Evolutionary conservation across 2,113 vertebrate genomes (phyloP), one percentile per base, ranked within the genome.

Genomic region (Eretmochelys imbricata): DNA sequence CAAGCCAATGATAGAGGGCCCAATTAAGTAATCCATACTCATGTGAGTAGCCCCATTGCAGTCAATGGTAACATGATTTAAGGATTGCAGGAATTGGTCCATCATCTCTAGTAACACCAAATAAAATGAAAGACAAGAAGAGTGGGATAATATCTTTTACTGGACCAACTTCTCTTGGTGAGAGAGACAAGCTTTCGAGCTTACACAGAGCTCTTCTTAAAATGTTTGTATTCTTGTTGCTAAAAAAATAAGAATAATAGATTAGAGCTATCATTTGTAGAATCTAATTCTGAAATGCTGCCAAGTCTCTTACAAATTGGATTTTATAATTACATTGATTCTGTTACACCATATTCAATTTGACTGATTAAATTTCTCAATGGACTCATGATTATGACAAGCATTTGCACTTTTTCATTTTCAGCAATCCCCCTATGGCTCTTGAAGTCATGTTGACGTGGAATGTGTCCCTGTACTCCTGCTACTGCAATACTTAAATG

Each of bases 301-400:
- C 50, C 89, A 93, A 76, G 48, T 55, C n/a, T 46, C 82, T 89
- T 92, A 69, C 72, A 88, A 78, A 76, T 13, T 84, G 19, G 10
- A 82, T 91, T 48, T 94, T 50, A 84, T 85, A 89, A 95, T 82
- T 84, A 59, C 17, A 55, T 72, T 87, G 48, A 13, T 54, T 85
- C 78, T 84, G 5, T 69, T 92, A 2, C 5, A 50, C 24, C 24
- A 49, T 29, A 76, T 76, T 53, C 80, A 92, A 46, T 29, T 12
- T 12, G 22, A 91, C 53, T 50, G 90, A 80, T 85, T 90, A 2
- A 19, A 72, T 81, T 86, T 85, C 53, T 80, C 53, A 50, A 50
- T 42, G n/a, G 29, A 38, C 35, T 89, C 55, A 25, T 80, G 54
- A 22, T 65, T 92, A 10, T 82, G n/a, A 79, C 38, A 87, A 57